Conservation (phyloP, 1,140 invertebrate species). For the Diuraphis noxia region DNA sequence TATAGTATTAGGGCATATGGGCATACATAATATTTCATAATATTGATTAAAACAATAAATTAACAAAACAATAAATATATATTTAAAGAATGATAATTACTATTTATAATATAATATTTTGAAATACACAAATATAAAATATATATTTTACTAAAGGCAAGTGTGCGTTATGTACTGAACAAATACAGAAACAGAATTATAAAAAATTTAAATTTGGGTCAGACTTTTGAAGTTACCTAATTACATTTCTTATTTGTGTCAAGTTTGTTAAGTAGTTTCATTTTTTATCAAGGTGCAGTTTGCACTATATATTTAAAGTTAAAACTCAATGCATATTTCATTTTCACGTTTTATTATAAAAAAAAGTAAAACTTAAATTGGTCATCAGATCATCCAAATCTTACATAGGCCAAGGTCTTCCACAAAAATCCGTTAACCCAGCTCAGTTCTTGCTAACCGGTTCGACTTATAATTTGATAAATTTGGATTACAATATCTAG, state of each 20-base stretch:
- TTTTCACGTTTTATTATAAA: conserved; percentile 6
- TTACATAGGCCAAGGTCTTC: conserved; percentile 26
- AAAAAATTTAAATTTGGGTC: neutral
- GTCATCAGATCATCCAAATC: neutral
- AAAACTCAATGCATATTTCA: neutral
- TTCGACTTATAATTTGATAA: neutral
- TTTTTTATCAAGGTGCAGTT: neutral
- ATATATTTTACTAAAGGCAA: neutral
- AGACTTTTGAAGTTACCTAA: neutral
- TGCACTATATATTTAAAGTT: neutral
- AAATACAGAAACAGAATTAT: neutral
- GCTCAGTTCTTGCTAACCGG: neutral
- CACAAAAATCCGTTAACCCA: neutral
- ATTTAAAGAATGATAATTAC: neutral
- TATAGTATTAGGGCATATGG: too few species aligned
- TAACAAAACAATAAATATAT: neutral
- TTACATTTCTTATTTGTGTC: neutral
- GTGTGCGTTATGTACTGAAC: neutral
- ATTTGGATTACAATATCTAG: conserved; percentile 11
- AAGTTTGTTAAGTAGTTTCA: neutral
- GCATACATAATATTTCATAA: neutral
- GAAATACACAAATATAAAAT: neutral
- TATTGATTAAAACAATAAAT: neutral
- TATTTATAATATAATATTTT: neutral
- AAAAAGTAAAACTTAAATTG: neutral